Evolutionary conservation across 2,113 vertebrate species (phyloP).

Genomic region (Corythornis cristatus): DNA sequence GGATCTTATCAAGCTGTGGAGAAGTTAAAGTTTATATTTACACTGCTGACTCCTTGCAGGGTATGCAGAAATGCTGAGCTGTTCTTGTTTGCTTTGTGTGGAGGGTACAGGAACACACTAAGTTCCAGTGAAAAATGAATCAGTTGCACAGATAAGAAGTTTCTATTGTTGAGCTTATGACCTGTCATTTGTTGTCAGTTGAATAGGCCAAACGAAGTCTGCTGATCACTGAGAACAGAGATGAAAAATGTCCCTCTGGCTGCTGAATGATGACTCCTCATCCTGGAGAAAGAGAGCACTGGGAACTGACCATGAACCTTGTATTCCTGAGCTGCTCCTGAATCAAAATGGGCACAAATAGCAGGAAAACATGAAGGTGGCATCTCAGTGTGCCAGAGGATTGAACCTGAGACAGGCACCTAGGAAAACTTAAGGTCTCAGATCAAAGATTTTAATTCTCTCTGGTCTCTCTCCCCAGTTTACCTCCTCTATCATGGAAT

Average conservation of each 20-base stretch:
- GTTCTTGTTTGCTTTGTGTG: not conserved
- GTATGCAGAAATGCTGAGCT: not conserved
- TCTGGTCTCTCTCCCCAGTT: not conserved
- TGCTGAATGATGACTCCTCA: not conserved
- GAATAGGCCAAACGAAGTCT: not conserved
- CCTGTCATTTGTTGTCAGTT: not conserved
- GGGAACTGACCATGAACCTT: not conserved
- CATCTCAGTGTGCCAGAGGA: not conserved
- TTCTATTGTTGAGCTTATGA: not conserved
- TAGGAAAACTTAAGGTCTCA: not conserved
- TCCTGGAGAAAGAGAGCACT: not conserved
- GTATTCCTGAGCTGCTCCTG: not conserved
- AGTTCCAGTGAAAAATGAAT: not conserved
- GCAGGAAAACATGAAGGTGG: not conserved
- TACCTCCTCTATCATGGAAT: not conserved
- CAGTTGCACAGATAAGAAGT: not conserved
- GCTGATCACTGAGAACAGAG: not conserved
- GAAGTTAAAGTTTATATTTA: not conserved
- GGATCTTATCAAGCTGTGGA: not conserved
- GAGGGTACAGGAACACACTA: not conserved
- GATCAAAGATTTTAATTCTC: not conserved
- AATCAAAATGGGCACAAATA: not conserved
- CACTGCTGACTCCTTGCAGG: not conserved
- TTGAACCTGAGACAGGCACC: not conserved
- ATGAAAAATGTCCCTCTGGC: not conserved